These are phyloP conservation scores for Cladorhizidae sp. DNA, from an alignment of 37 sponge, comb jelly and placozoan genomes.

Conservation along the genomic window DNA sequence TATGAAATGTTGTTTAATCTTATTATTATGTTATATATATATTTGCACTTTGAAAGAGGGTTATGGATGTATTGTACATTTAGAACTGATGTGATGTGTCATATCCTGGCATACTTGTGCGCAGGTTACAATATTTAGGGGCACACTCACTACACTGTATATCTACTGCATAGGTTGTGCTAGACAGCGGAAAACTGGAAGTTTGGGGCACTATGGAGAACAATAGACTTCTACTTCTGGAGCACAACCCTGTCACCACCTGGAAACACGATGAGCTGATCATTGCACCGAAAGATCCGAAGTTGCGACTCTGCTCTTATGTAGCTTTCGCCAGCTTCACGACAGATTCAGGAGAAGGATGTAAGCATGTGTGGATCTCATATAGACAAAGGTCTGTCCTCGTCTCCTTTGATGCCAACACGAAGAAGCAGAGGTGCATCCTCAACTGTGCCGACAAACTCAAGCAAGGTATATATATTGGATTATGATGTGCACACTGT, in stretches of 20 bases:
- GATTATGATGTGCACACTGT: no score
- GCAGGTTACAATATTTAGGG: no score
- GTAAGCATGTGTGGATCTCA: conserved; percentile 65
- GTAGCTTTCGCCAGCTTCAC: conserved; percentile 47
- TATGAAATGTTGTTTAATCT: no score
- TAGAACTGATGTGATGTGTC: no score
- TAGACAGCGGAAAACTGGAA: conserved; percentile 13
- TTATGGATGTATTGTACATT: no score
- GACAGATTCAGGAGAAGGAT: neutral
- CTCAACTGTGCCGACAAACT: conserved; percentile 44
- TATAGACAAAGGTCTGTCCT: conserved; percentile 31
- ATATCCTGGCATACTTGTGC: no score
- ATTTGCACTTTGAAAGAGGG: no score
- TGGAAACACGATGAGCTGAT: conserved; percentile 18
- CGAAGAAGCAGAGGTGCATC: conserved; percentile 22
- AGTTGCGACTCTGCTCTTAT: conserved; percentile 34
- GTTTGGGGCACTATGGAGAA: conserved; percentile 79
- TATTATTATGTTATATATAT: no score
- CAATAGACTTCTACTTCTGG: conserved; percentile 38
- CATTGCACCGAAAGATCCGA: conserved; percentile 10
- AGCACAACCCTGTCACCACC: neutral
- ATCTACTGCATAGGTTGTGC: neutral
- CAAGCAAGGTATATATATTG: conserved; percentile 36
- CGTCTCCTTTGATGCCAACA: conserved; percentile 65
- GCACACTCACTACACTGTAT: no score